Base-by-base conservation (phyloP, 2,113 vertebrate genomes). In the Rafetus swinhoei region DNA sequence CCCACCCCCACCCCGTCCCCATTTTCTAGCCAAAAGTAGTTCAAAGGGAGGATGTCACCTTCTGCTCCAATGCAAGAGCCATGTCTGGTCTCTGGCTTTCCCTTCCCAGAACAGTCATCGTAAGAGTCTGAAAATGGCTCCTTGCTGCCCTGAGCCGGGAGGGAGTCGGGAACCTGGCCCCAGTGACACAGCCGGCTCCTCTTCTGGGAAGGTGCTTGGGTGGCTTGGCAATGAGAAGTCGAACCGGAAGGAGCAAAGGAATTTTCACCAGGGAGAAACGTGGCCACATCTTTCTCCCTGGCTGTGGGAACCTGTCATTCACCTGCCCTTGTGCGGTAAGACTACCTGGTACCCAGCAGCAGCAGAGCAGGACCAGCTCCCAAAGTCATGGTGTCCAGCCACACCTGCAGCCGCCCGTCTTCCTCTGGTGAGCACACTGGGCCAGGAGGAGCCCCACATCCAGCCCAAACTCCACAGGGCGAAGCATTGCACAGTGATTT, bases 91-190 rank as follows among this genome's bases (percentile, higher is more conserved):
- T 82, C 32, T 88, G 88, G 56, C 89, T 96, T 97, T 91, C 91
- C 52, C 69, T 88, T 25, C 76, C 82, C 79, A 90, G 90, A 80
- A 93, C 85, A 76, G 91, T 90, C 91, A 91, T 5, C 90, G 32
- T 25, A 88, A 86, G 45, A 45, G 24, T 76, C 21, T 76, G n/a
- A 76, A 76, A 76, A 76, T 45, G 35, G 45, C 69, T 10, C 72
- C 39, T 7, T 76, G 72, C 72, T 76, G 35, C 11, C 35, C 72
- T 45, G 72, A 76, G 72, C n/a, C 45, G 35, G 72, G 72, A 76
- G 12, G 72, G 35, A 21, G 24, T 24, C 24, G 39, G 35, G 21
- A 76, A 13, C 35, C n/a, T 1, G 35, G 72, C 72, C 45, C 39
- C 72, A 45, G 10, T 21, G 19, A 76, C 45, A 22, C 72, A 45